Evolutionary conservation across 2,888 invertebrate species (phyloP), one percentile per base, ranked within the genome.

Genomic region (Leucophenga maculata): DNA sequence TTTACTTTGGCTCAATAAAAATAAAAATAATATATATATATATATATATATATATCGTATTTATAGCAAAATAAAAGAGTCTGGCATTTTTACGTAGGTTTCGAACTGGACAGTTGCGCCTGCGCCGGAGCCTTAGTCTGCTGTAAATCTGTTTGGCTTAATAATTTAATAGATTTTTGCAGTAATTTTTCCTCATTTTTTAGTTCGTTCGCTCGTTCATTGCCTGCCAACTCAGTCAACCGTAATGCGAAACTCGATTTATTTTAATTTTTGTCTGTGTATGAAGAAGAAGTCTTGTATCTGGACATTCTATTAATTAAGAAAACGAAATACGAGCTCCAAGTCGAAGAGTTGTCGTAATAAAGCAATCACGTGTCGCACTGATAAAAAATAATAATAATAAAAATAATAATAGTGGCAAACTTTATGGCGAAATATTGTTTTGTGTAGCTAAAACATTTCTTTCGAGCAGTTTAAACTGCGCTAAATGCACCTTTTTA

Each of bases 401-500:
- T 0, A 9, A 16, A 60, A 60, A 60, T 39, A 32, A n/a, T n/a
- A n/a, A n/a, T n/a, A n/a, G n/a, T n/a, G n/a, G 26, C 4, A 39
- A 39, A 39, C 39, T 39, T 39, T 39, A 39, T 39, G 39, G 11
- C 3, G 18, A 60, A 60, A 16, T 60, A 16, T 60, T 52, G 52
- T 20, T 39, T 39, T 39, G 39, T 39, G 39, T 39, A 39, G 39
- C 11, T 39, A 39, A 39, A 39, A 39, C 39, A 39, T 39, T 39
- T 39, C 39, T n/a, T n/a, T 39, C 39, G 39, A 39, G 11, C 39
- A 39, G 39, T 64, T 64, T 80, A 82, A 79, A 78, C 75, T 78
- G 75, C 73, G 62, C 71, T 75, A 78, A 78, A 76, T 78, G 74
- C 77, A 75, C 81, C 74, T 76, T 76, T 82, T 79, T 77, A 78